Evolutionary conservation across 35 echinoderm and acorn worm genomes (phyloP).

Genomic region (Apostichopus japonicus): DNA sequence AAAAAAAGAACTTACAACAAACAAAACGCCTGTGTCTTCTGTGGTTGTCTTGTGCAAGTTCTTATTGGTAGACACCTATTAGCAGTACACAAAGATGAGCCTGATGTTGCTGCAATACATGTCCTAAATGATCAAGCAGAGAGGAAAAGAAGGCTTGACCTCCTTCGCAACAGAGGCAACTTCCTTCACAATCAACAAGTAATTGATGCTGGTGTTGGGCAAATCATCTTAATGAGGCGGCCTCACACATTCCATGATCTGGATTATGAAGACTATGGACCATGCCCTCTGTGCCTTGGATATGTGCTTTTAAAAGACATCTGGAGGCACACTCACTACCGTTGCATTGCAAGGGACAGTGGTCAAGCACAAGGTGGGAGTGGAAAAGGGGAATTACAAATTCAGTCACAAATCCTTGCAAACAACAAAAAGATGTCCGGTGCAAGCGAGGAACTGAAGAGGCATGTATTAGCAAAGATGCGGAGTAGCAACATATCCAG

Average conservation of each 20-base stretch:
- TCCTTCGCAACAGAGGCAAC: conserved; percentile 22
- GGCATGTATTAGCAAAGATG: not conserved
- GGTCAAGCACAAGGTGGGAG: not conserved
- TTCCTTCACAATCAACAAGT: conserved; percentile 29
- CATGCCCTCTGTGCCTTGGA: conserved; percentile 29
- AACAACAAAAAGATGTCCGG: not conserved
- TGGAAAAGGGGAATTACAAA: conserved; percentile 13
- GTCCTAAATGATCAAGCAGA: not conserved
- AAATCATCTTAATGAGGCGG: conserved; percentile 3
- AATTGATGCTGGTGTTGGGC: not conserved
- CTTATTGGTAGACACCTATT: conserved; percentile 9
- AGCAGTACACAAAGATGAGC: conserved; percentile 2
- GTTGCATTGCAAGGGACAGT: conserved; percentile 1
- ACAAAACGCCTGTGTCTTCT: conserved; percentile 18
- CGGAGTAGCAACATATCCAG: not conserved
- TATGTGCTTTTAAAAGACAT: not conserved
- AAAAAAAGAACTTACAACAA: conserved; percentile 6
- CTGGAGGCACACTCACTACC: conserved; percentile 16
- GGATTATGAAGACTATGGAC: conserved; percentile 20
- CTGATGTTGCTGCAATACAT: not conserved
- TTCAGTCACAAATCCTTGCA: not conserved
- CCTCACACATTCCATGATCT: not conserved
- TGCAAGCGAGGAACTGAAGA: conserved; percentile 10
- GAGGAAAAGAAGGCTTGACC: conserved; percentile 28
- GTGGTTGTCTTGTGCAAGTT: conserved; percentile 8